These are phyloP conservation scores for Strongylocentrotus purpuratus DNA, from an alignment of 35 echinoderm and acorn worm genomes.

Conservation along the genomic window DNA sequence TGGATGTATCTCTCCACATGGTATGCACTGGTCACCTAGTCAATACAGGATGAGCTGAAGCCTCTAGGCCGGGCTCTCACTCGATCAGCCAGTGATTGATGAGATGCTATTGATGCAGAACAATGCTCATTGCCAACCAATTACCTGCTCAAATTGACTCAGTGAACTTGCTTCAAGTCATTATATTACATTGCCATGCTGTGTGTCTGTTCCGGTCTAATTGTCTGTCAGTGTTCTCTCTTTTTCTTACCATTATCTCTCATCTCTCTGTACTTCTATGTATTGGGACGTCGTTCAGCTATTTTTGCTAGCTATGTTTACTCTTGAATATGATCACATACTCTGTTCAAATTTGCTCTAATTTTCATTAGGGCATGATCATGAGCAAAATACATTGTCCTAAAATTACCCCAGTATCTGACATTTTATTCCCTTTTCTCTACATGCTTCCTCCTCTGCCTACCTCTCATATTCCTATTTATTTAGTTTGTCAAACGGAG, in stretches of 20 bases:
- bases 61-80: no score
- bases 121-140: slow-evolving; percentile 5
- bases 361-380: not conserved
- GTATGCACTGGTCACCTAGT: not conserved
- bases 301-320: not conserved
- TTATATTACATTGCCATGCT: not conserved
- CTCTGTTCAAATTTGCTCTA: not conserved
- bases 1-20: not conserved
- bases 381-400: not conserved
- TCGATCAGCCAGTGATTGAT: not conserved
- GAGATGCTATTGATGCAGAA: not conserved
- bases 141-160: slow-evolving; percentile 13
- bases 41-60: no score
- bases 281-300: not conserved
- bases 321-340: not conserved
- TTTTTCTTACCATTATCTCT: not conserved
- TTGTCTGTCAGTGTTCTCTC: no score
- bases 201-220: no score
- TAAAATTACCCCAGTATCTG: not conserved
- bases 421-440: not conserved
- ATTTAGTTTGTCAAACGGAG: not conserved
- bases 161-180: not conserved
- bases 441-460: not conserved
- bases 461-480: not conserved
- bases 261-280: not conserved